Evolutionary conservation across 1,140 invertebrate species (phyloP), one percentile per base, ranked within the genome.

Genomic region (Dendroctonus ponderosae): DNA sequence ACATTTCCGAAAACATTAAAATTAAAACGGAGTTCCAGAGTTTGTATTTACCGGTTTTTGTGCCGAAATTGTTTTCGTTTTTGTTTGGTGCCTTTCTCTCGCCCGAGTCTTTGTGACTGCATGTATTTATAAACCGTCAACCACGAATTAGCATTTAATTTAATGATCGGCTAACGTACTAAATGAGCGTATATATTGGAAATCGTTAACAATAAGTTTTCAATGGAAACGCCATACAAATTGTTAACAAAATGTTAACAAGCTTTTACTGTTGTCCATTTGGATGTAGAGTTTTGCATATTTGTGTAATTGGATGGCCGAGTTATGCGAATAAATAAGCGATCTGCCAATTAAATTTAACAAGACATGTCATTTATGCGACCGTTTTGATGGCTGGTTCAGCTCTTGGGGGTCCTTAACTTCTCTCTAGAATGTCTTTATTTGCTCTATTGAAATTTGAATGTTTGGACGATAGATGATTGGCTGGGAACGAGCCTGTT

Each of bases 261-360:
- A 65, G 53, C 52, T 38, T 63, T 54, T 53, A 53, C 51, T 54
- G 42, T 53, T 56, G 52, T 63, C 49, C 39, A 50, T 65, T 57
- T 58, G 38, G 15, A 65, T 65, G 43, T 53, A n/a, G 38, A 65
- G 50, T 65, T 65, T 57, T 65, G 44, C 62, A 65, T 65, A 65
- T 57, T 65, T 65, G 54, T 65, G 54, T 65, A 65, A 64, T 64
- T 64, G 62, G 62, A 14, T 14, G 52, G 11, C 11, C 51, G 53
- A 57, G 46, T 65, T 57, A 65, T 65, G 51, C 46, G 54, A 65
- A 65, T 65, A 65, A 65, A 63, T 63, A 65, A 65, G n/a, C 53
- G 43, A 65, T 65, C 52, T 65, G 62, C 62, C 62, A 65, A 65
- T 65, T 65, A 65, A 65, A 65, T 65, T 65, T 65, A 65, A 65